phyloP scores from a whole-genome alignment of 2,888 invertebrate genomes.

The Saturnia japonica region DNA sequence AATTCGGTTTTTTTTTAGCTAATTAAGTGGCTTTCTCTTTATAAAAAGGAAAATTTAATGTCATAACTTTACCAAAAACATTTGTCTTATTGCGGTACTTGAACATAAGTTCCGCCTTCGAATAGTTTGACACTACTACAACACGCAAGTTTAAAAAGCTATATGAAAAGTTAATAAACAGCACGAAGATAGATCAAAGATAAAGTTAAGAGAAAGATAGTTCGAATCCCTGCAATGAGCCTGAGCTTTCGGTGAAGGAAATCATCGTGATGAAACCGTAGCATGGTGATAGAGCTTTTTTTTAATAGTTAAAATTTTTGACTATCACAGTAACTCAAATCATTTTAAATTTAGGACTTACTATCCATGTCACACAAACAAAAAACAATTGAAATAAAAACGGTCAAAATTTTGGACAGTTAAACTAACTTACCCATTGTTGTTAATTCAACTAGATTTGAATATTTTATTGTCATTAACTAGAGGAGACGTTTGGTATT shows the following conservation, averaged over 20 bases:
- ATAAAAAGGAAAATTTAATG: neutral
- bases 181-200: no score
- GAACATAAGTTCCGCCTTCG: no score
- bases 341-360: neutral
- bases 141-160: neutral
- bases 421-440: conserved; percentile 3
- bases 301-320: no score
- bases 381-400: neutral
- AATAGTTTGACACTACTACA: no score
- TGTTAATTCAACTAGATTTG: conserved; percentile 3
- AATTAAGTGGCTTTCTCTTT: neutral
- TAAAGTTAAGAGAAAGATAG: no score
- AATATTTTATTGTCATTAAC: neutral
- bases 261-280: no score
- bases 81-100: no score
- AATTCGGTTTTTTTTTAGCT: neutral
- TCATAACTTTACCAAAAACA: no score
- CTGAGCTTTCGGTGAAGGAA: no score
- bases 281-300: no score
- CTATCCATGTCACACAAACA: neutral
- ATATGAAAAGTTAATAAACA: no score
- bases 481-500: neutral
- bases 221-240: no score
- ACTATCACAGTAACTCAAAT: neutral
- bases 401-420: neutral